Evolutionary conservation across 1,140 invertebrate species (phyloP), one percentile per base, ranked within the genome.

Genomic region (Piezodorus guildinii): DNA sequence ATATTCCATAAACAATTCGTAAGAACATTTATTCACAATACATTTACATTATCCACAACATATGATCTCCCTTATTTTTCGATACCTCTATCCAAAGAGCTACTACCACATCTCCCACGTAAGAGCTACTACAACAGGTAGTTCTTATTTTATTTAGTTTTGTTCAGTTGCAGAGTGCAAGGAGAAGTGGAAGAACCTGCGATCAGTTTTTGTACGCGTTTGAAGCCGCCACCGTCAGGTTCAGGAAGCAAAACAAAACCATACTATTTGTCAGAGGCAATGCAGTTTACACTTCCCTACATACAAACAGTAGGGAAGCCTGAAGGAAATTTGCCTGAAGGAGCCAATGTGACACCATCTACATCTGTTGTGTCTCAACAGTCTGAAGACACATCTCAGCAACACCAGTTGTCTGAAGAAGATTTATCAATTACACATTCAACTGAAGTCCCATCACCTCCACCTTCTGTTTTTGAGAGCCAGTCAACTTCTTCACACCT

Each of bases 221-320:
- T 44, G 16, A 65, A 65, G 52, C 59, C 64, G 27, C 30, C 64
- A 21, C 64, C 59, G 16, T 27, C 16, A 67, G 70, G 69, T 49
- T 49, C 64, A 61, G 62, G 68, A 2, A 62, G 58, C 44, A 65
- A 68, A 65, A 69, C 62, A 67, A 68, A 66, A 39, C 62, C 65
- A 43, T 69, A 69, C 61, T 69, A 69, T 65, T 66, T 69, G 59
- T 65, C 54, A 65, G 34, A 56, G 21, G 65, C 65, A n/a, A 69
- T 68, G 63, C 62, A 68, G 43, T 69, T 69, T 68, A 62, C 49
- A 67, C 49, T 65, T 51, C 65, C 66, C 52, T 69, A 68, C 58
- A 67, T 68, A 62, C 68, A 68, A 67, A 68, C 62, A 68, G 59
- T 54, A 34, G 65, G 54, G 49, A 43, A 58, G 58, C 43, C 43